Base-by-base conservation (phyloP, 2,888 invertebrate genomes). In the Pomacea canaliculata region DNA sequence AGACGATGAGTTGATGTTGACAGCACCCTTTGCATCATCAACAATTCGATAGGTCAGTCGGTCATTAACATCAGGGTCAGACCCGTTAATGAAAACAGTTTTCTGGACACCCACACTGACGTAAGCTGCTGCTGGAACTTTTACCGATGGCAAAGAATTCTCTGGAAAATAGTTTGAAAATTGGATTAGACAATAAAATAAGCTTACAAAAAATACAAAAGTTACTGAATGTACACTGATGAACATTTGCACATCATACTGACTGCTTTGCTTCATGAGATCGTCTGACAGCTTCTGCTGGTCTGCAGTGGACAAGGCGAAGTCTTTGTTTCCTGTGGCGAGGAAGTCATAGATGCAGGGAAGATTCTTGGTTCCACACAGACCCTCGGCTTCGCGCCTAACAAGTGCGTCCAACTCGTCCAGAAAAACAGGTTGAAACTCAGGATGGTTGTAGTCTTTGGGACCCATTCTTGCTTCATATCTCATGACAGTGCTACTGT, bases 31-130 rank as follows among this genome's bases (percentile, higher is more conserved):
- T 9, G 56, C 37, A 19, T 70, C 60, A 60, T 70, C 51, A 49
- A 60, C 70, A 51, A 70, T n/a, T 60, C 13, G 23, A 37, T 70
- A 70, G 23, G 70, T 70, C 70, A 70, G 27, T 56, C 10, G n/a
- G 60, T 70, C 70, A 23, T 59, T 59, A 7, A 8, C 16, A 70
- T 48, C 68, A 10, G 37, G 23, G 37, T 68, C 68, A 27, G 10
- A 12, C 9, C 37, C 68, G 10, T 1, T 19, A 27, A 68, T 12
- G 12, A 19, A 2, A 37, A 68, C 10, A 8, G 68, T 27, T 46
- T 19, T 19, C 10, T 23, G 27, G 9, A 27, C 7, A 8, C 68
- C 68, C 27, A 37, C n/a, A 12, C 3, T 46, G 3, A 68, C 48
- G 19, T 46, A 19, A 19, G 27, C 27, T 10, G 1, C 27, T 46